A percentile compares a stretch with the other conserved stretches of the same genome.
phyloP scores from a whole-genome alignment of 2,113 vertebrate species.

The Megatriorchis doriae region DNA sequence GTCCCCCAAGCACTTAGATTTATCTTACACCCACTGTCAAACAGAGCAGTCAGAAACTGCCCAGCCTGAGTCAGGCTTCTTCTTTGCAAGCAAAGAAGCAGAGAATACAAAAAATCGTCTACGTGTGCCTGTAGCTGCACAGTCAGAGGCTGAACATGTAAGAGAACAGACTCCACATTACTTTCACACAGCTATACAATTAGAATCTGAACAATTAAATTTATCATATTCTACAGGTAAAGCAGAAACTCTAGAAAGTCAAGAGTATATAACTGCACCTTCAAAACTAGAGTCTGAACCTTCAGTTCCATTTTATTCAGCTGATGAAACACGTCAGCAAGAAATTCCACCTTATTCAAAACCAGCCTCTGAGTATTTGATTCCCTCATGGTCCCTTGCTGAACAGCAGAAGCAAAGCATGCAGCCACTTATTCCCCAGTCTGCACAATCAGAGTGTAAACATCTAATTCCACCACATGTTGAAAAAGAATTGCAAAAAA shows the following conservation, averaged over 20 bases:
- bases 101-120: conserved; percentile 3
- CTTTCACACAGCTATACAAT: not conserved
- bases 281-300: not conserved
- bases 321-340: not conserved
- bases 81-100: not conserved
- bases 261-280: conserved; percentile 7
- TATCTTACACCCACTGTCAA: not conserved
- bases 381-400: not conserved
- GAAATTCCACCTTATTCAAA: not conserved
- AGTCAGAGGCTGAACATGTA: not conserved
- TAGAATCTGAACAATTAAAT: not conserved
- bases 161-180: conserved; percentile 7
- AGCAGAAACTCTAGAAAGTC: not conserved
- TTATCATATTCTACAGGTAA: not conserved
- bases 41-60: conserved; percentile 23
- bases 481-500: conserved; percentile 1
- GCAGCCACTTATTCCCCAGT: not conserved
- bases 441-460: not conserved
- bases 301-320: not conserved
- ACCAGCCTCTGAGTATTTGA: not conserved
- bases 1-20: not conserved
- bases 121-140: not conserved
- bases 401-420: conserved; percentile 25
- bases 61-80: conserved; percentile 6
- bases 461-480: not conserved